Base-by-base conservation (phyloP, 92 coral and sea anemone genomes). In the Paramuricea clavata region DNA sequence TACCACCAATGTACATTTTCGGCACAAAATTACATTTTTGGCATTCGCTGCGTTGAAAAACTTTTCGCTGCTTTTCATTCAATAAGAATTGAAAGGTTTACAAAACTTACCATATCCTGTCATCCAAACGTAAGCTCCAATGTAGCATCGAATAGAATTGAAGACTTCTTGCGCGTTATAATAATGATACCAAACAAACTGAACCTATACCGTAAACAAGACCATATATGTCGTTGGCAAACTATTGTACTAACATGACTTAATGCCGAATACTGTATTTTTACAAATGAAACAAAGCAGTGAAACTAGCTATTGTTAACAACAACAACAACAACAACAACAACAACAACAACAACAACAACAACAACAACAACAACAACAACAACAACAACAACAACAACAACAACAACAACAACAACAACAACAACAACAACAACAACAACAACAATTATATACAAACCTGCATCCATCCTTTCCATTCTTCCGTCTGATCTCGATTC, bases 401-500 rank as follows among this genome's bases (percentile, higher is more conserved):
- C 44, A 4, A 39, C 30, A 60, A 19, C 76, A 16, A 22, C 50
- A 19, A 41, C 30, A 5, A 25, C 56, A 16, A 6, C 27, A 30
- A 30, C 44, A 76, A n/a, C 2, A 22, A 42, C 50, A n/a, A 22
- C 15, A 6, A 3, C 12, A 1, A 23, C 32, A 2, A 0, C 19
- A 72, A 17, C 12, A 7, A 33, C 44, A 39, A 39, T 39, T 9
- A 33, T 43, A 41, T 19, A 44, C 52, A n/a, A 54, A 97, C 99
- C 99, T 97, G 99, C 99, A 97, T 97, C 99, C 99, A 97, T 0
- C 99, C 99, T 90, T 94, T 97, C 99, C 99, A 97, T 32, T 97
- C 99, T 86, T 97, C 99, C 2, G 99, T 97, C 89, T 97, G 99
- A 82, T 97, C 97, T 57, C 99, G 88, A 93, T 97, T 97, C 67